Evolutionary conservation across 2,888 invertebrate species (phyloP).

Genomic region (Pristionchus maxplancki): DNA sequence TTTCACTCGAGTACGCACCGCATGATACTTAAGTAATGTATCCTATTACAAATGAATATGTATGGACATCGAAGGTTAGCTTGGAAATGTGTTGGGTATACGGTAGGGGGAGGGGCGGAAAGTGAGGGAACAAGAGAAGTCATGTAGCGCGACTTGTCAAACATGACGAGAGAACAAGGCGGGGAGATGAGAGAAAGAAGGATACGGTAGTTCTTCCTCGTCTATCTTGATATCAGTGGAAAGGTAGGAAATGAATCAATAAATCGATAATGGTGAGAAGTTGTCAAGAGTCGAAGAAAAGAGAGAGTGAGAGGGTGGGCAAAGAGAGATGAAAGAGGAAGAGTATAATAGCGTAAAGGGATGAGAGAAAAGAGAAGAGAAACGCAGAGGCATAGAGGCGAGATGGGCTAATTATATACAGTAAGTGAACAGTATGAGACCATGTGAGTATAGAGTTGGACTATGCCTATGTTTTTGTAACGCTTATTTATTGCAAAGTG

Average conservation of each 20-base stretch:
- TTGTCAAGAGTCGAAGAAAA: conserved; percentile 34
- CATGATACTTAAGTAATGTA: background rate
- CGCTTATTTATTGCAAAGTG: too few species aligned
- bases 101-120: conserved; percentile 41
- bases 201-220: conserved; percentile 1
- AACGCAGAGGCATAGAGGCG: background rate
- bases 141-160: conserved; percentile 45
- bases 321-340: conserved; percentile 41
- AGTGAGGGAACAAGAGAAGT: conserved; percentile 19
- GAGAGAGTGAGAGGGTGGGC: conserved; percentile 1
- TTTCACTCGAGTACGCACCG: background rate
- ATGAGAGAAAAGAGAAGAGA: conserved; percentile 32
- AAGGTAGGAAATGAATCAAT: background rate
- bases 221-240: background rate
- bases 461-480: background rate
- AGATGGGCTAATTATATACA: conserved; percentile 45
- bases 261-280: conserved; percentile 34
- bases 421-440: conserved; percentile 18
- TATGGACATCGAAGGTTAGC: background rate
- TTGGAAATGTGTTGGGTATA: background rate
- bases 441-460: background rate
- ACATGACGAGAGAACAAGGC: conserved; percentile 45
- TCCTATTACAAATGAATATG: background rate
- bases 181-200: background rate
- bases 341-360: conserved; percentile 44